Percentiles rank a stretch among this genome's conserved stretches.
These are phyloP conservation scores for Lagodon rhomboides DNA, from an alignment of 2,797 vertebrate species.

Conservation along the genomic window DNA sequence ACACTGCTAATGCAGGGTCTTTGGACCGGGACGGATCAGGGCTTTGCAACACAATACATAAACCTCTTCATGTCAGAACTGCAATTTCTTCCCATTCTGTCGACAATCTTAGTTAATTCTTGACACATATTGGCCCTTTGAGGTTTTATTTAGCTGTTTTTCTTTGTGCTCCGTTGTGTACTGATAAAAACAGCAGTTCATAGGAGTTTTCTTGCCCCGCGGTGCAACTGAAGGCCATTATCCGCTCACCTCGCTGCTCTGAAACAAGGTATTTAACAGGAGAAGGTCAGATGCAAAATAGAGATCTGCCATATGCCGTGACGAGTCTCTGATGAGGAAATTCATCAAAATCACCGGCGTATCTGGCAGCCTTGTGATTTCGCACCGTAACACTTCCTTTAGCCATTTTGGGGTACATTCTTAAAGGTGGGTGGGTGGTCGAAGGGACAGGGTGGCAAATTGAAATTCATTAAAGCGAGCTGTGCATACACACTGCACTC, in stretches of 20 bases:
- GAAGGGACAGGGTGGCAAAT: conserved; percentile 49
- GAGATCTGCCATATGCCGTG: conserved; percentile 74
- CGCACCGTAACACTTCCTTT: conserved; percentile 62
- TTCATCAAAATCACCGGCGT: conserved; percentile 79
- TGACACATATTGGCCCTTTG: not conserved
- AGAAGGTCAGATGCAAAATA: conserved; percentile 85
- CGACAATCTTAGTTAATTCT: no score
- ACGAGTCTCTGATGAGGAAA: conserved; percentile 82
- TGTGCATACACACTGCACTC: conserved; percentile 56
- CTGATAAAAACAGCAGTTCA: conserved; percentile 42
- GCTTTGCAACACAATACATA: no score
- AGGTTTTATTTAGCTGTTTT: conserved; percentile 26
- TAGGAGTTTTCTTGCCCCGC: conserved; percentile 46
- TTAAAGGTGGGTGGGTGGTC: conserved; percentile 56
- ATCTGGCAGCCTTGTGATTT: conserved; percentile 71
- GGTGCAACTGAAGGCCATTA: conserved; percentile 59
- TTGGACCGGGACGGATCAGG: no score
- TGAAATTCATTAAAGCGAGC: conserved; percentile 76
- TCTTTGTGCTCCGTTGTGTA: conserved; percentile 22
- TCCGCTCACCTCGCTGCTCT: conserved; percentile 72
- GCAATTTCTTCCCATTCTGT: no score
- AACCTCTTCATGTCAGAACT: no score
- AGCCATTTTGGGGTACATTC: conserved; percentile 60
- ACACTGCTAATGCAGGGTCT: no score
- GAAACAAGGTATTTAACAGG: conserved; percentile 82